These are phyloP conservation scores for Hylaeus anthracinus DNA, from an alignment of 1,140 invertebrate genomes.

Conservation along the genomic window DNA sequence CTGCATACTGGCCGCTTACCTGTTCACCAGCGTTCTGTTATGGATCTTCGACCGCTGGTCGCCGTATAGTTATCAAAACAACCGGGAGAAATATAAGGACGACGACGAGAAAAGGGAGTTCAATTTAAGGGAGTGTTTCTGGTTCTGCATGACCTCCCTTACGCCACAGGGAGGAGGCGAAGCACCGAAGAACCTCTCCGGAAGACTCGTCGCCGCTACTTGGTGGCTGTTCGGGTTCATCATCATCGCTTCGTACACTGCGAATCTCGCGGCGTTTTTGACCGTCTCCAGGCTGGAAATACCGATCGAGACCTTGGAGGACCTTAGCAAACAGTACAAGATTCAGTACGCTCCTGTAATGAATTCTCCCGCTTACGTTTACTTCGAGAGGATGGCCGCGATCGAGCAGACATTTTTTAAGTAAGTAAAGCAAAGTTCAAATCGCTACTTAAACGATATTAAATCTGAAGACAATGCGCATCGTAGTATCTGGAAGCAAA, in stretches of 20 bases:
- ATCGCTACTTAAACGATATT: too few species aligned
- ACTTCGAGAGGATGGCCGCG: conserved; percentile 97
- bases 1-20: conserved; percentile 96
- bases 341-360: conserved; percentile 95
- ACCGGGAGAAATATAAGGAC: conserved; percentile 94
- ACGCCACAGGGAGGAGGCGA: conserved; percentile 98
- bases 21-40: conserved; percentile 96
- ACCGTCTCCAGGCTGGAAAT: conserved; percentile 96
- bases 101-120: conserved; percentile 98
- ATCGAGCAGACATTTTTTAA: conserved; percentile 98
- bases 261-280: conserved; percentile 96
- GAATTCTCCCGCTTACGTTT: conserved; percentile 93
- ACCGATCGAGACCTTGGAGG: conserved; percentile 95
- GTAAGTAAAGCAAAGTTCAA: conserved; percentile 81
- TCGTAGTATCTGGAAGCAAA: conserved; percentile 97
- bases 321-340: conserved; percentile 96
- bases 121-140: conserved; percentile 96
- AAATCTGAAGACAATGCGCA: too few species aligned
- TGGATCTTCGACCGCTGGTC: conserved; percentile 98
- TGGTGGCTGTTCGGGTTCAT: conserved; percentile 99
- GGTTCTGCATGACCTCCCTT: conserved; percentile 99
- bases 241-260: conserved; percentile 99
- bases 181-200: conserved; percentile 96
- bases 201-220: conserved; percentile 94
- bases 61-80: conserved; percentile 98